Conservation (phyloP, 2,888 invertebrate species). For the Sesamia inferens region DNA sequence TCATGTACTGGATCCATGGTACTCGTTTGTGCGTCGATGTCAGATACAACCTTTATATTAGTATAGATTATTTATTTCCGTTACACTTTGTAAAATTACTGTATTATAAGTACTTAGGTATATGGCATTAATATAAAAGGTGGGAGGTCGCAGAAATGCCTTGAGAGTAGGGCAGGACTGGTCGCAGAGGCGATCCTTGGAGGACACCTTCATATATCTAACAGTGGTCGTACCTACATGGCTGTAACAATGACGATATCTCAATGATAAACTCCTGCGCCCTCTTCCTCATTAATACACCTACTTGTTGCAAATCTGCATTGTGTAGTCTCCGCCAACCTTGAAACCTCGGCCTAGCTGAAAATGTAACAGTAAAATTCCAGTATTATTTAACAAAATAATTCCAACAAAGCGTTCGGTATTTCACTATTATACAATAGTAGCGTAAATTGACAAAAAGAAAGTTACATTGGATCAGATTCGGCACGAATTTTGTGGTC, state of each 20-base stretch:
- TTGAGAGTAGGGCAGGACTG: background rate
- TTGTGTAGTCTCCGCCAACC: background rate
- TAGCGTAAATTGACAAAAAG: constrained; percentile 77
- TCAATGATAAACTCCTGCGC: background rate
- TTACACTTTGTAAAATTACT: too few relatives aligned
- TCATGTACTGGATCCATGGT: too few relatives aligned
- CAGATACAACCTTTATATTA: too few relatives aligned
- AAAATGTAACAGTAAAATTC: constrained; percentile 26
- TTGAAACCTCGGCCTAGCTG: constrained; percentile 10
- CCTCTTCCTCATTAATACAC: background rate
- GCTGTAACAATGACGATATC: background rate
- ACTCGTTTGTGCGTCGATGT: too few relatives aligned
- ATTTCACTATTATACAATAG: constrained; percentile 75
- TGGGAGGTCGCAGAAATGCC: too few relatives aligned
- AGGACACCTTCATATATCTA: background rate
- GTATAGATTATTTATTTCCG: too few relatives aligned
- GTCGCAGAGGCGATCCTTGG: constrained; percentile 10
- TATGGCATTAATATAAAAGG: too few relatives aligned
- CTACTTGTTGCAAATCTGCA: background rate
- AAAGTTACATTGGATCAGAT: constrained; percentile 76
- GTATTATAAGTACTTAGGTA: too few relatives aligned
- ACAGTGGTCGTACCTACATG: background rate
- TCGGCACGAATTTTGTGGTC: constrained; percentile 82
- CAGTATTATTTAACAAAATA: constrained; percentile 66
- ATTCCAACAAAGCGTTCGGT: constrained; percentile 61